Evolutionary conservation across 2,888 invertebrate genomes (phyloP).

Genomic region (Notodonta dromedarius): DNA sequence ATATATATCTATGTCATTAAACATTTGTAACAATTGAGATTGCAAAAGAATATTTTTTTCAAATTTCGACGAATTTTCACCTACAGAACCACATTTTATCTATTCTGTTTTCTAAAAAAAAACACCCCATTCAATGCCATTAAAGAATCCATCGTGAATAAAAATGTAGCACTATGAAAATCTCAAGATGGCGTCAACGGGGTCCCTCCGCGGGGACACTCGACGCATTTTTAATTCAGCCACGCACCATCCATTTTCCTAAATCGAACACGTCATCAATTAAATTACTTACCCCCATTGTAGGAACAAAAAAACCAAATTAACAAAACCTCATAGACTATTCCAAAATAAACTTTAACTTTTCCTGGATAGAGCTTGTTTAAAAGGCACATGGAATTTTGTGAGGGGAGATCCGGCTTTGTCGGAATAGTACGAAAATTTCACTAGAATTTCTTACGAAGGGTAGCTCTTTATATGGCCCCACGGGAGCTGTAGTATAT

Average conservation of each 20-base stretch:
- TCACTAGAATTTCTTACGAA: constrained; percentile 59
- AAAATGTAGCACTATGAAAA: constrained; percentile 3
- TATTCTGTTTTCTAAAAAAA: neutral
- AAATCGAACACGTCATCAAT: constrained; percentile 82
- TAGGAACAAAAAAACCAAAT: constrained; percentile 47
- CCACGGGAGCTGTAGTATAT: constrained; percentile 60
- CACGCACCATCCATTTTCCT: constrained; percentile 69
- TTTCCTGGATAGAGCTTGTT: constrained; percentile 13
- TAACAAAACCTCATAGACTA: neutral
- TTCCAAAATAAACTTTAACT: neutral
- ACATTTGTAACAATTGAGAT: no score
- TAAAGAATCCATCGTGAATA: constrained; percentile 5
- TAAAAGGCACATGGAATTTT: constrained; percentile 11
- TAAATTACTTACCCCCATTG: constrained; percentile 77
- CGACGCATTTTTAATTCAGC: constrained; percentile 50
- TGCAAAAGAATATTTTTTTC: no score
- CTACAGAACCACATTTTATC: no score
- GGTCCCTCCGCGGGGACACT: constrained; percentile 14
- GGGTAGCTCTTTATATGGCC: constrained; percentile 54
- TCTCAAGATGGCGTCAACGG: constrained; percentile 6
- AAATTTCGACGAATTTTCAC: no score
- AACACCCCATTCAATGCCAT: constrained; percentile 1
- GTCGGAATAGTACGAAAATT: constrained; percentile 55
- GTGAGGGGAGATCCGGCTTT: constrained; percentile 44
- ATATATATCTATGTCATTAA: no score